A percentile compares a stretch with the other conserved stretches of the same genome.
Evolutionary conservation across 2,797 vertebrate genomes (phyloP).

Genomic region (Microchirus variegatus): DNA sequence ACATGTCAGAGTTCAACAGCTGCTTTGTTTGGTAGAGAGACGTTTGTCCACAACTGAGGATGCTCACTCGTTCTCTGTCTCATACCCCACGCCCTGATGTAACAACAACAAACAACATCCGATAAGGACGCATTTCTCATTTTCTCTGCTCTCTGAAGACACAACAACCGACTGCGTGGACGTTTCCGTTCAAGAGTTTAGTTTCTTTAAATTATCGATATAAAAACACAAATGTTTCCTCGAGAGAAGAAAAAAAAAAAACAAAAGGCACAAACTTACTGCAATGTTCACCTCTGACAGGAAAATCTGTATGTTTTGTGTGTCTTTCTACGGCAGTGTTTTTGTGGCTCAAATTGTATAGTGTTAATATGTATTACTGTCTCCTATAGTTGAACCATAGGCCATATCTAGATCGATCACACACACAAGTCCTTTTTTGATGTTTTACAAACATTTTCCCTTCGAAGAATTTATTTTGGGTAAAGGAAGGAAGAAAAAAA

Average conservation of each 20-base stretch:
- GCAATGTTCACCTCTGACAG: constrained; percentile 86
- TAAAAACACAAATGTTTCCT: constrained; percentile 80
- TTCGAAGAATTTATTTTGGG: constrained; percentile 87
- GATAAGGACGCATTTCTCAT: neutral
- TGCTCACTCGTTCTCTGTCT: constrained; percentile 11
- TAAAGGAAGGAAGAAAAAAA: constrained; percentile 65
- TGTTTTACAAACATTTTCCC: constrained; percentile 87
- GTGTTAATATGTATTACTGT: constrained; percentile 98
- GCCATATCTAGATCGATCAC: constrained; percentile 88
- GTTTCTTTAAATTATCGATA: constrained; percentile 76
- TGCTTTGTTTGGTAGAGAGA: constrained; percentile 58
- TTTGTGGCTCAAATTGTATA: constrained; percentile 97
- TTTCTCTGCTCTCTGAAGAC: constrained; percentile 22
- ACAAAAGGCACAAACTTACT: constrained; percentile 94
- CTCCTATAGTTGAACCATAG: constrained; percentile 91
- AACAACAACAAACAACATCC: constrained; percentile 22
- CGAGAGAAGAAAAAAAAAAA: constrained; percentile 68
- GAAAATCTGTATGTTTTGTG: constrained; percentile 87
- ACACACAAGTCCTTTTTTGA: constrained; percentile 87
- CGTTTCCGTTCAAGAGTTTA: constrained; percentile 56
- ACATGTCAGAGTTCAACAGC: constrained; percentile 64
- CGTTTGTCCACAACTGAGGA: constrained; percentile 36
- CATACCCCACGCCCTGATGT: constrained; percentile 1
- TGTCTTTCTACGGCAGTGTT: constrained; percentile 98
- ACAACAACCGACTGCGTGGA: constrained; percentile 21